These are phyloP conservation scores for Albula glossodonta DNA, from an alignment of 2,113 vertebrate species.

Conservation along the genomic window DNA sequence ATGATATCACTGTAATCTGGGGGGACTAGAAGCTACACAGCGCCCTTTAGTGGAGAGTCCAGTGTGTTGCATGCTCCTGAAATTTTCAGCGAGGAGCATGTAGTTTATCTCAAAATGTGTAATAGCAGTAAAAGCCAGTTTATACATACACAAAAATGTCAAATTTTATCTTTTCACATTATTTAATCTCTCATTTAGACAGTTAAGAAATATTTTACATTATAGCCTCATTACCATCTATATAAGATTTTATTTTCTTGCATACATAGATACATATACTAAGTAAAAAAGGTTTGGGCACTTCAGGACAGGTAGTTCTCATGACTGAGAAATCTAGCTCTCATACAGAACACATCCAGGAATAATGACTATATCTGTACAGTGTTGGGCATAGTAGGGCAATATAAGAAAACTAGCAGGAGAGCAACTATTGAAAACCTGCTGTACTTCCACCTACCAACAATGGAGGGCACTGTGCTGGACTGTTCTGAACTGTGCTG, in stretches of 20 bases:
- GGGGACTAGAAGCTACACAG: slow-evolving; percentile 20
- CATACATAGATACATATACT: not conserved
- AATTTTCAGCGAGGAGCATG: no score
- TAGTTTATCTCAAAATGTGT: no score
- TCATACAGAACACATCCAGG: not conserved
- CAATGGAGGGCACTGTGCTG: not conserved
- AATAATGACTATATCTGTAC: not conserved
- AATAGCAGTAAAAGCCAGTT: no score
- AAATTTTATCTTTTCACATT: no score
- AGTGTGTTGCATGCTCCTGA: not conserved
- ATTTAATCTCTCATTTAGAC: no score
- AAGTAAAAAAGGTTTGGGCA: not conserved
- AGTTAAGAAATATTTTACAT: no score
- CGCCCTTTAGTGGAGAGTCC: slow-evolving; percentile 56
- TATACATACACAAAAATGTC: no score
- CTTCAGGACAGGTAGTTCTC: not conserved
- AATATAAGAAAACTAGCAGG: not conserved
- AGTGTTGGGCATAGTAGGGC: no score
- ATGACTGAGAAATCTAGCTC: not conserved
- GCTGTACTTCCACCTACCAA: slow-evolving; percentile 7
- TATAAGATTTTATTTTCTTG: no score
- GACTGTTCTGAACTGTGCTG: not conserved
- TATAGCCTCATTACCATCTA: no score
- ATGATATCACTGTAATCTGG: not conserved
- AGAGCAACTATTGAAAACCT: not conserved